Evolutionary conservation across 2,113 vertebrate genomes (phyloP).

Genomic region (Cyphomyrus plagiostoma): DNA sequence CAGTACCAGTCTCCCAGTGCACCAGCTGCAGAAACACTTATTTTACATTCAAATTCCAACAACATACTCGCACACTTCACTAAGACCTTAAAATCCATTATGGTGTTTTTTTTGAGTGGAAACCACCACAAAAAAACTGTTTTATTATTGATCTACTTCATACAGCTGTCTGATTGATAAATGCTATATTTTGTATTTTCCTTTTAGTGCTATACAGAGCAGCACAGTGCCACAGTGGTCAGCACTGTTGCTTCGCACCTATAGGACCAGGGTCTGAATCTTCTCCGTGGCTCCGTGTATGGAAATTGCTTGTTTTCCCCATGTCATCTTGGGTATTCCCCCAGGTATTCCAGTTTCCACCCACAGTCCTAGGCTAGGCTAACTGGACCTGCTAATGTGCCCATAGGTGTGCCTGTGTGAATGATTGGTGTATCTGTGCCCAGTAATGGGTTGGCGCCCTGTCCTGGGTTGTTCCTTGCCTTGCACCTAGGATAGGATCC

Average conservation of each 20-base stretch:
- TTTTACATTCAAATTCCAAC: neutral
- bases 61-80: neutral
- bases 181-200: neutral
- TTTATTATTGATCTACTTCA: neutral
- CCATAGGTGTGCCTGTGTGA: neutral
- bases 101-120: neutral
- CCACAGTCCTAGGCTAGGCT: neutral
- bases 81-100: neutral
- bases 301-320: neutral
- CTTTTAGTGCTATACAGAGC: neutral
- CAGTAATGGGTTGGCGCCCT: neutral
- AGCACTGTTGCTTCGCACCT: neutral
- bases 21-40: neutral
- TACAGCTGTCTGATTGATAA: neutral
- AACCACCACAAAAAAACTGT: neutral
- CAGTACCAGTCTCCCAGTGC: neutral
- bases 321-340: neutral
- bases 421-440: neutral
- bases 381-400: neutral
- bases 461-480: neutral
- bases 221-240: neutral
- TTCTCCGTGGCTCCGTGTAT: neutral
- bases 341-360: neutral
- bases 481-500: neutral
- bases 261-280: neutral